Evolutionary conservation across 2,888 invertebrate genomes (phyloP).

Genomic region (Candidula unifasciata): DNA sequence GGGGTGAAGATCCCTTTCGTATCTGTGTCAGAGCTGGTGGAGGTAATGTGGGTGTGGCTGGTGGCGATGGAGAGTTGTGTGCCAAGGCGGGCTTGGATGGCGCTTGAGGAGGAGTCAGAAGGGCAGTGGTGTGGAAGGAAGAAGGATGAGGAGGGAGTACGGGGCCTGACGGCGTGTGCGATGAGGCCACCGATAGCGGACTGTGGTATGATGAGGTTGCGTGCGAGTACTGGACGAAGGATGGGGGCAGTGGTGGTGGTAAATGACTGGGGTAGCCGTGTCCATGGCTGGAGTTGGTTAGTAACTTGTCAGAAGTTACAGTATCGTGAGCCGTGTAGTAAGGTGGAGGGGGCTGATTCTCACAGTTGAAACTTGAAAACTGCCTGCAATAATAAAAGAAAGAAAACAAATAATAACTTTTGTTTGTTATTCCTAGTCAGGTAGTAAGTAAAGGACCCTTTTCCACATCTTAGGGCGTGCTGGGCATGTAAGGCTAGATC

Average conservation of each 20-base stretch:
- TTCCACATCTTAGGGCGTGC: too few relatives aligned
- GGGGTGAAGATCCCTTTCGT: constrained; percentile 23
- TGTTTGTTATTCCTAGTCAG: not conserved
- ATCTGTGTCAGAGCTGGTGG: constrained; percentile 28
- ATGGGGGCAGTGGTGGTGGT: constrained; percentile 28
- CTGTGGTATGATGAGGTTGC: constrained; percentile 49
- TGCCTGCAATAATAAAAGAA: constrained; percentile 53
- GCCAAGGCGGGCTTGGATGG: constrained; percentile 16
- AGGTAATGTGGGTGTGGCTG: constrained; percentile 25
- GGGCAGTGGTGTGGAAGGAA: constrained; percentile 4
- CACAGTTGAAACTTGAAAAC: constrained; percentile 57
- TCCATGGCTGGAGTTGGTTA: not conserved
- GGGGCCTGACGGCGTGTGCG: not conserved
- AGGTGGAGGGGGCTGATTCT: constrained; percentile 45
- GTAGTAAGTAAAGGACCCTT: too few relatives aligned
- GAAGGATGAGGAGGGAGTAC: not conserved
- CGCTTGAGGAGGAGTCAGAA: constrained; percentile 20
- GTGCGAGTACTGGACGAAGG: constrained; percentile 19
- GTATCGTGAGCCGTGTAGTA: constrained; percentile 38
- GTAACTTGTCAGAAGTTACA: constrained; percentile 15
- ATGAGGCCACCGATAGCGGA: not conserved
- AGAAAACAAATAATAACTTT: not conserved
- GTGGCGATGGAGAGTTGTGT: constrained; percentile 22
- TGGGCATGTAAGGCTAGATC: too few relatives aligned
- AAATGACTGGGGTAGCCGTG: constrained; percentile 16